phyloP scores from a whole-genome alignment of 2,113 vertebrate species.

The Macquaria australasica region DNA sequence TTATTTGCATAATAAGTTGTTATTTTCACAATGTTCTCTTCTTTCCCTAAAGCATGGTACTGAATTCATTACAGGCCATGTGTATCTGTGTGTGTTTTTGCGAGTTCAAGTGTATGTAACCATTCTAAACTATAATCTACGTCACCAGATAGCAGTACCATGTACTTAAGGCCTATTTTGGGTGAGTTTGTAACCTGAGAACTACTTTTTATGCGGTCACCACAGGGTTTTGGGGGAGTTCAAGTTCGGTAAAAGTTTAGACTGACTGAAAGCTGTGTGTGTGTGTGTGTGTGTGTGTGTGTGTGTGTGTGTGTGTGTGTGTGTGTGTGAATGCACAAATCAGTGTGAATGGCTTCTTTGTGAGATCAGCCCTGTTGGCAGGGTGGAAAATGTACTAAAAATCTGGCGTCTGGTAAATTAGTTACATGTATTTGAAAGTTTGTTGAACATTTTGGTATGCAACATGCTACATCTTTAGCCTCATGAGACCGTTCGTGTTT shows the following conservation, averaged over 20 bases:
- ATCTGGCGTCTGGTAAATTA: slow-evolving; percentile 42
- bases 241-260: slow-evolving; percentile 74
- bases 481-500: slow-evolving; percentile 3
- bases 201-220: slow-evolving; percentile 78
- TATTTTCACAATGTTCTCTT: slow-evolving; percentile 22
- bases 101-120: slow-evolving; percentile 45
- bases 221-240: slow-evolving; percentile 75
- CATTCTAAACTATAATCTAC: slow-evolving; percentile 73
- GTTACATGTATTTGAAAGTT: slow-evolving; percentile 44
- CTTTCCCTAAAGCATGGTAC: slow-evolving; percentile 16
- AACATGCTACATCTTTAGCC: neutral
- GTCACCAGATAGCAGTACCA: slow-evolving; percentile 76
- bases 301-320: slow-evolving; percentile 11
- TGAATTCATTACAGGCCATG: slow-evolving; percentile 40
- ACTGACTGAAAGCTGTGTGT: slow-evolving; percentile 32
- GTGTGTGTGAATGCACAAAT: slow-evolving; percentile 24
- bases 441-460: slow-evolving; percentile 34
- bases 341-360: slow-evolving; percentile 75
- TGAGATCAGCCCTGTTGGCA: slow-evolving; percentile 50
- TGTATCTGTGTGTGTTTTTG: slow-evolving; percentile 34
- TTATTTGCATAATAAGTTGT: slow-evolving; percentile 13
- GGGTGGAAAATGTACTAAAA: slow-evolving; percentile 55
- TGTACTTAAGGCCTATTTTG: slow-evolving; percentile 81
- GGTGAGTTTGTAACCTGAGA: slow-evolving; percentile 78
- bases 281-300: neutral